These are phyloP conservation scores for Chrysogorgia sp. DNA, from an alignment of 92 coral and sea anemone species.

Conservation along the genomic window DNA sequence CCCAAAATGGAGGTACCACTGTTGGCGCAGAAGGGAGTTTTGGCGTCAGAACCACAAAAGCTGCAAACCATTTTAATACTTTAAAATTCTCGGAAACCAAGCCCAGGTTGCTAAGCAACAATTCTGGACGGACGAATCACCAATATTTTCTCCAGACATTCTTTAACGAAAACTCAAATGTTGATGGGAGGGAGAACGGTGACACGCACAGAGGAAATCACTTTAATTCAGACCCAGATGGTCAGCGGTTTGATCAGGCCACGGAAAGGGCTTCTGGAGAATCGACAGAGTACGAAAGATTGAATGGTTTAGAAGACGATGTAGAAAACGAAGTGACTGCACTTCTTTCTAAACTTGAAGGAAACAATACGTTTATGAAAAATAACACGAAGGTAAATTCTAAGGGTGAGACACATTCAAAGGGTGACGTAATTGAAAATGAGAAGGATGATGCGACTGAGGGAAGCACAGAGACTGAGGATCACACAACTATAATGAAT, in stretches of 20 bases:
- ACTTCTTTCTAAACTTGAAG: conserved; percentile 10
- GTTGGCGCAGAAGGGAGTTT: neutral
- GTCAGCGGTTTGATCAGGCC: neutral
- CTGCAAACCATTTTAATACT: neutral
- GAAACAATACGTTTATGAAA: neutral
- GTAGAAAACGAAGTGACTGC: conserved; percentile 22
- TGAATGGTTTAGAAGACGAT: conserved; percentile 34
- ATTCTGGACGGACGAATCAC: neutral
- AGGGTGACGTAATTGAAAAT: neutral
- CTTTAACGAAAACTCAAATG: neutral
- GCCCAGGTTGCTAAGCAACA: neutral
- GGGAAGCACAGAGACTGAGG: neutral
- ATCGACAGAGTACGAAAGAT: neutral
- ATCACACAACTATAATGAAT: neutral
- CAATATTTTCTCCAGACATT: conserved; percentile 7
- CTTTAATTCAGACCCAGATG: neutral
- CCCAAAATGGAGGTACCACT: neutral
- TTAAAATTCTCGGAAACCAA: neutral
- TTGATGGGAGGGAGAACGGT: neutral
- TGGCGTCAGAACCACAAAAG: neutral
- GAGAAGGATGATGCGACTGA: neutral
- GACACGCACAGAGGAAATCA: neutral
- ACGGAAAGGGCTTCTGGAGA: neutral
- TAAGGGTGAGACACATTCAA: neutral
- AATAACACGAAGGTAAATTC: neutral